These are phyloP conservation scores for Exaiptasia diaphana DNA, from an alignment of 64 coral and sea anemone genomes.

Conservation along the genomic window DNA sequence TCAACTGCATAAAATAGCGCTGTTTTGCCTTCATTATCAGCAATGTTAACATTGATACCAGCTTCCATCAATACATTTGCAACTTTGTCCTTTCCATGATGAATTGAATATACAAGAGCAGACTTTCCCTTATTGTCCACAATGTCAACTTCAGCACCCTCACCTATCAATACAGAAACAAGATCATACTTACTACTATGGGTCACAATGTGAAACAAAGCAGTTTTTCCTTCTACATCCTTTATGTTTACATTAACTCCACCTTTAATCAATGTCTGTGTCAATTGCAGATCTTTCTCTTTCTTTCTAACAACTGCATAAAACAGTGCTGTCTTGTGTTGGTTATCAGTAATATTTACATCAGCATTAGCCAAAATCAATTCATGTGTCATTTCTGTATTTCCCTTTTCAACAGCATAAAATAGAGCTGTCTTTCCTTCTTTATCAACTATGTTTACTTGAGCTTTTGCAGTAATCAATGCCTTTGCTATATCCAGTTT, in stretches of 20 bases:
- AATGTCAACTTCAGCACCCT: not conserved
- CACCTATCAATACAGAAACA: not conserved
- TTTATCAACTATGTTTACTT: too few species aligned
- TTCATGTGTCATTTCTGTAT: too few species aligned
- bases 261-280: not conserved
- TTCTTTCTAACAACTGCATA: not conserved
- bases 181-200: not conserved
- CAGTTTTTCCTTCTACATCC: not conserved
- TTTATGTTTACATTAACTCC: not conserved
- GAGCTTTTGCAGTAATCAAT: too few species aligned
- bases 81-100: not conserved
- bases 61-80: not conserved
- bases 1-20: not conserved
- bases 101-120: not conserved
- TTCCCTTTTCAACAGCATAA: too few species aligned
- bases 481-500: too few species aligned
- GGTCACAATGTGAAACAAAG: not conserved
- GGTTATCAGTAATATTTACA: not conserved
- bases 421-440: too few species aligned
- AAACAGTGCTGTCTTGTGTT: not conserved
- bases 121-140: not conserved
- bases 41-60: not conserved
- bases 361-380: not conserved
- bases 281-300: not conserved
- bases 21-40: not conserved